These are phyloP conservation scores for Argopecten irradians DNA, from an alignment of 1,140 invertebrate genomes.

Conservation along the genomic window DNA sequence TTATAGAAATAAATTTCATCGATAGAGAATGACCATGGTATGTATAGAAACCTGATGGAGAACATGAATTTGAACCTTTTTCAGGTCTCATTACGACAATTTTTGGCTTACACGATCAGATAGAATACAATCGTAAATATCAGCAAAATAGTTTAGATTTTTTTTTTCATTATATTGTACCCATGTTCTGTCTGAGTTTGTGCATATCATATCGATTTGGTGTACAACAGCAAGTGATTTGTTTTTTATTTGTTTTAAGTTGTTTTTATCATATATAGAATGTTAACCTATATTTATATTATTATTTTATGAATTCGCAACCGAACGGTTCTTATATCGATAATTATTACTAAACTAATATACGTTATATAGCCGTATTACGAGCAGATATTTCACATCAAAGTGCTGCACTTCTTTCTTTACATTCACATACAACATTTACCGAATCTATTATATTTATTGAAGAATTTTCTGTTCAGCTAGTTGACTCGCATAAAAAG, in stretches of 20 bases:
- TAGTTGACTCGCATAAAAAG: no score
- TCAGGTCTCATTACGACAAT: slow-evolving; percentile 16
- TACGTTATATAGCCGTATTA: no score
- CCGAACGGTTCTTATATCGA: background rate
- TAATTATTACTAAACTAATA: no score
- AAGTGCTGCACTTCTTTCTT: background rate
- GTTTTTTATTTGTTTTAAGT: slow-evolving; percentile 8
- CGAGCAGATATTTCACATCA: background rate
- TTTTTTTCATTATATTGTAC: slow-evolving; percentile 11
- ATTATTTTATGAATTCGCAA: background rate
- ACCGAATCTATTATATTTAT: background rate
- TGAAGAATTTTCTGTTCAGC: no score
- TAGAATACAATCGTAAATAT: slow-evolving; percentile 16
- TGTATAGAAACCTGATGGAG: no score
- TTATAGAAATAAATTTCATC: no score
- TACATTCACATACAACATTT: background rate
- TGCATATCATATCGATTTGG: background rate
- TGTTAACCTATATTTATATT: background rate
- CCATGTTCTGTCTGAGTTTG: background rate
- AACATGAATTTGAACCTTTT: background rate
- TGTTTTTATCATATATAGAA: background rate
- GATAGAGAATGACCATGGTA: no score
- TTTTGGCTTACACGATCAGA: slow-evolving; percentile 8
- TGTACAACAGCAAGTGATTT: background rate
- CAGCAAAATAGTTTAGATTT: slow-evolving; percentile 4